Conservation (phyloP, 1,140 invertebrate genomes). For the Paracyclopina nana region DNA sequence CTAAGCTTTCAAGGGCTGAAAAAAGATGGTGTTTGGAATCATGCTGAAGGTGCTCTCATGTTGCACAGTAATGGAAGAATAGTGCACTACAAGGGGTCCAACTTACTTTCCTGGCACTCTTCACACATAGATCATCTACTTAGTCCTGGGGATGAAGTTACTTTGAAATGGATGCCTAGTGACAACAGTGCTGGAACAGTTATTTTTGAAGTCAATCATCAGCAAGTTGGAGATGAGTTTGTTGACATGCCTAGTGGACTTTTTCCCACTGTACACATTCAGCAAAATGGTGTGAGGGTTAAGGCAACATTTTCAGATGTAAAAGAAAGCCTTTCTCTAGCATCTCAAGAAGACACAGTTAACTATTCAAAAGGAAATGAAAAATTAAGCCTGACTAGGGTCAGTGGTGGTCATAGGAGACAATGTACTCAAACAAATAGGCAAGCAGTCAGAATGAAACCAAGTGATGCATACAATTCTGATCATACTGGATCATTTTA, state of each 20-base stretch:
- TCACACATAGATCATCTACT: conserved; percentile 26
- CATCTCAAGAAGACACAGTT: too few species aligned
- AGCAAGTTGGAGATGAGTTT: conserved; percentile 22
- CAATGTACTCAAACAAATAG: too few species aligned
- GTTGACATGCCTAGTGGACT: conserved; percentile 27
- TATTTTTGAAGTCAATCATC: conserved; percentile 27
- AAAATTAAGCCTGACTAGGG: too few species aligned
- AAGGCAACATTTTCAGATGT: too few species aligned
- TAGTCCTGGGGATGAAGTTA: conserved; percentile 22
- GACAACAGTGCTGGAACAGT: conserved; percentile 23
- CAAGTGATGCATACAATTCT: too few species aligned
- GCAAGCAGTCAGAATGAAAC: too few species aligned
- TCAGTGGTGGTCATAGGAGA: too few species aligned
- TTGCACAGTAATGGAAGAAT: conserved; percentile 23
- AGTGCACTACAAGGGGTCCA: conserved; percentile 29
- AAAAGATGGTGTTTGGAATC: conserved; percentile 27
- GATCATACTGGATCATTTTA: background rate
- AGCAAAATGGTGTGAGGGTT: conserved; percentile 27
- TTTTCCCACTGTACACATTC: conserved; percentile 28
- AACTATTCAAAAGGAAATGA: too few species aligned
- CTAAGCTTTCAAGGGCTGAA: conserved; percentile 23
- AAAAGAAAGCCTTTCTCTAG: too few species aligned
- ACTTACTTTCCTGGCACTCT: conserved; percentile 27
- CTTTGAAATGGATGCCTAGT: background rate
- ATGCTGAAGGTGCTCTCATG: conserved; percentile 26